These are phyloP conservation scores for Euproctis similis DNA, from an alignment of 2,888 invertebrate genomes.

Conservation along the genomic window DNA sequence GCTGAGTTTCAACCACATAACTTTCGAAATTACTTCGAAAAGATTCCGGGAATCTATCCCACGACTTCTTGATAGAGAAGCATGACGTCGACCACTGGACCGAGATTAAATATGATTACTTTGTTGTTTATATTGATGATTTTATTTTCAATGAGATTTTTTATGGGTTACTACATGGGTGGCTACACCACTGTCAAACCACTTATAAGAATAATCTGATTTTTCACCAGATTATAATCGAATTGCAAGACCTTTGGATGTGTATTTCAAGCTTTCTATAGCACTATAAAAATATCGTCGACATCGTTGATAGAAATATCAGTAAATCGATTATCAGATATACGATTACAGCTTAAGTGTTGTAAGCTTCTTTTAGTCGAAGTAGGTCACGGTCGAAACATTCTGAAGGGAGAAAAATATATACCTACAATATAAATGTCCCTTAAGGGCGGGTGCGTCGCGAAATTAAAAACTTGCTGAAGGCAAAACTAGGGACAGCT, in stretches of 20 bases:
- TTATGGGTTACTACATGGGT: too few relatives aligned
- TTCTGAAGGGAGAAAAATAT: conserved; percentile 34
- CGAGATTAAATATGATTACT: too few relatives aligned
- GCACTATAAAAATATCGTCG: not conserved
- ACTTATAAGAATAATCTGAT: too few relatives aligned
- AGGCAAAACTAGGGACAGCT: conserved; percentile 39
- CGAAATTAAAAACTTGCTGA: conserved; percentile 47
- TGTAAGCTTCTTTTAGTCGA: conserved; percentile 18
- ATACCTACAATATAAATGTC: too few relatives aligned
- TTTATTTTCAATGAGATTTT: too few relatives aligned
- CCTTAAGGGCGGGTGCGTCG: conserved; percentile 21
- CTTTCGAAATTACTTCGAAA: too few relatives aligned
- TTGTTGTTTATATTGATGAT: too few relatives aligned
- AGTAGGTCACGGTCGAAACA: conserved; percentile 47
- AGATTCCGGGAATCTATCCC: too few relatives aligned
- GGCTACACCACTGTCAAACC: too few relatives aligned
- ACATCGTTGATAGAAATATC: not conserved
- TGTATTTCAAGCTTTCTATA: not conserved
- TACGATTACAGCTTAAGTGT: conserved; percentile 13
- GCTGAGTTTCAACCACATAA: too few relatives aligned
- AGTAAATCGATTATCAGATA: conserved; percentile 11
- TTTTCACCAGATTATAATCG: not conserved
- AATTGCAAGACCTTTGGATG: not conserved
- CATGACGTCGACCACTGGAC: too few relatives aligned
- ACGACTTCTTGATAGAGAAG: too few relatives aligned